phyloP scores from a whole-genome alignment of 2,797 vertebrate genomes.

The Dicrostonyx torquatus region DNA sequence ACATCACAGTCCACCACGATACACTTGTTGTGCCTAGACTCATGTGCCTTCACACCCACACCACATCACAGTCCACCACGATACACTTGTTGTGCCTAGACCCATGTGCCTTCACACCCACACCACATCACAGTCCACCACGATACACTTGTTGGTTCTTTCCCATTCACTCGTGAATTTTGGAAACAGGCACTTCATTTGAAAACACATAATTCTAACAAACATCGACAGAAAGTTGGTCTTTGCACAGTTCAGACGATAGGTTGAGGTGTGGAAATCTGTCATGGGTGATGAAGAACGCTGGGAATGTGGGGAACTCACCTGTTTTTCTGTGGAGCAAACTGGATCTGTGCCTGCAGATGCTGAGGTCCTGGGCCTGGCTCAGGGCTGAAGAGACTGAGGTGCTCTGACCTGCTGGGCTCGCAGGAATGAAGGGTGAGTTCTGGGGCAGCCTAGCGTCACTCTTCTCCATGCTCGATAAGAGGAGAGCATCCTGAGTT shows the following conservation, averaged over 20 bases:
- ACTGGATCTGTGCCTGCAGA: conserved; percentile 46
- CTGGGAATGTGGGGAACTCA: conserved; percentile 78
- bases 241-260: not conserved
- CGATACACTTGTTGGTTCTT: not conserved
- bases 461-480: conserved; percentile 69
- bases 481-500: conserved; percentile 84
- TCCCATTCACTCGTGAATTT: not conserved
- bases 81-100: not conserved
- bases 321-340: conserved; percentile 86
- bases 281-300: not conserved
- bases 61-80: not conserved
- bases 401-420: not conserved
- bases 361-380: conserved; percentile 68
- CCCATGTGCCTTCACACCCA: not conserved
- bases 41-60: not conserved
- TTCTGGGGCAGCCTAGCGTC: conserved; percentile 49
- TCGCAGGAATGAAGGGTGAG: conserved; percentile 22
- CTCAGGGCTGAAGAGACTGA: not conserved
- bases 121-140: not conserved
- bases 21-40: not conserved
- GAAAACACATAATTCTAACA: not conserved
- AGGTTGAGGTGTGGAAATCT: not conserved
- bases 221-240: not conserved
- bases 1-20: not conserved
- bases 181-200: conserved; percentile 15